Evolutionary conservation across 2,888 invertebrate genomes (phyloP).

Genomic region (Molorchus minor): DNA sequence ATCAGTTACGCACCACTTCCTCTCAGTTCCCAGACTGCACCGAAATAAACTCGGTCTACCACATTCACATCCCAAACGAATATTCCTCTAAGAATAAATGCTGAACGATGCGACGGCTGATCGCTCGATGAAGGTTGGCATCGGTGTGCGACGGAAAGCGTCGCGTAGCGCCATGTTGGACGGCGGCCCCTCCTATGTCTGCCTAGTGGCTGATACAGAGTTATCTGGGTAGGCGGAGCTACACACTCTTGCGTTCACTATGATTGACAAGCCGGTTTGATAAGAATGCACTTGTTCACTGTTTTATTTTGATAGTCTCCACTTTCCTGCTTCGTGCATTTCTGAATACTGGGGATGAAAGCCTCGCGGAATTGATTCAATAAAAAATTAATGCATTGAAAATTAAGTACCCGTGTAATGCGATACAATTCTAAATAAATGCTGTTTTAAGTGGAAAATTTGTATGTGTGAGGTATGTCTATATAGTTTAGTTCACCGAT

Average conservation of each 20-base stretch:
- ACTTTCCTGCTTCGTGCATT: constrained; percentile 42
- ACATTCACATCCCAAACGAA: constrained; percentile 15
- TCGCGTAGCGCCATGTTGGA: constrained; percentile 59
- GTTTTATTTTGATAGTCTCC: constrained; percentile 51
- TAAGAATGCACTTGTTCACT: constrained; percentile 53
- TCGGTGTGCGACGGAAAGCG: constrained; percentile 46
- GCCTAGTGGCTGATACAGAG: constrained; percentile 47
- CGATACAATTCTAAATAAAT: no score
- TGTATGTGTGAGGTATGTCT: no score
- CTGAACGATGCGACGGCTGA: constrained; percentile 25
- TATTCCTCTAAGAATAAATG: not conserved
- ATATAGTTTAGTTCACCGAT: no score
- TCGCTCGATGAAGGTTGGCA: constrained; percentile 44
- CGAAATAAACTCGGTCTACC: not conserved
- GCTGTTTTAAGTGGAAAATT: no score
- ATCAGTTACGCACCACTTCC: no score
- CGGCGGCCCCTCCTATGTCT: constrained; percentile 54
- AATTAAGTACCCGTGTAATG: no score
- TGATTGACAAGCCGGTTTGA: constrained; percentile 58
- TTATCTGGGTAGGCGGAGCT: constrained; percentile 49
- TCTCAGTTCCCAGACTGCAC: not conserved
- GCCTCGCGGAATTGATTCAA: constrained; percentile 43
- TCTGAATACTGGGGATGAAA: constrained; percentile 39
- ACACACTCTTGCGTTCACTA: constrained; percentile 43
- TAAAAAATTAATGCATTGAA: no score